Conservation (phyloP, 2,888 invertebrate species). For the Actias luna region DNA sequence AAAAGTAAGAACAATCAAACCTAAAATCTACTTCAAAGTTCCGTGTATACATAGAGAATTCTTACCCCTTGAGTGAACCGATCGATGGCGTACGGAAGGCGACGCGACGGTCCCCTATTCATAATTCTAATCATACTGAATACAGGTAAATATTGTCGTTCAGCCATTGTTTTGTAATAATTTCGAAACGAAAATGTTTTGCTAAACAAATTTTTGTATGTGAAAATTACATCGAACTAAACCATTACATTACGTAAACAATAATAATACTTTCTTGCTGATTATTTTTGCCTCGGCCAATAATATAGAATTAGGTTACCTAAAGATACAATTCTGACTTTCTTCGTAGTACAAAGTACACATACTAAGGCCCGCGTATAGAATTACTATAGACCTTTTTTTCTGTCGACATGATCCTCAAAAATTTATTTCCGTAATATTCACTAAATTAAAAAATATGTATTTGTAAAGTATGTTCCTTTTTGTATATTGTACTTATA, state of each 20-base stretch:
- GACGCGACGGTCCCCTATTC: slow-evolving; percentile 46
- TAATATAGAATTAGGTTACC: too few relatives aligned
- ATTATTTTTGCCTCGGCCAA: too few relatives aligned
- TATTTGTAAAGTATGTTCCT: not conserved
- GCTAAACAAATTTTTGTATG: not conserved
- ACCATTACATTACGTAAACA: too few relatives aligned
- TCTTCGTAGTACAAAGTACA: too few relatives aligned
- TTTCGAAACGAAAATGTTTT: not conserved
- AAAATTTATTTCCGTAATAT: not conserved
- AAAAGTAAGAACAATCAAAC: not conserved
- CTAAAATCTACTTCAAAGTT: not conserved
- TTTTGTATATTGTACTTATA: not conserved
- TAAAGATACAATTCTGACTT: too few relatives aligned
- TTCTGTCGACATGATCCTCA: not conserved
- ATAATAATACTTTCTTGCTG: too few relatives aligned
- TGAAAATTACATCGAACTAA: not conserved
- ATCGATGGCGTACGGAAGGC: slow-evolving; percentile 54
- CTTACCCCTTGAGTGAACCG: slow-evolving; percentile 21
- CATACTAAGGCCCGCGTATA: too few relatives aligned
- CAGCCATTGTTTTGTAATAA: not conserved
- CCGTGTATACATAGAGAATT: not conserved
- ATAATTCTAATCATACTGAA: slow-evolving; percentile 45
- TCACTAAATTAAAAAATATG: not conserved
- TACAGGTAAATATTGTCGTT: not conserved
- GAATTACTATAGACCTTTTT: not conserved